Base-by-base conservation (phyloP, 2,797 vertebrate species). In the Falco biarmicus region DNA sequence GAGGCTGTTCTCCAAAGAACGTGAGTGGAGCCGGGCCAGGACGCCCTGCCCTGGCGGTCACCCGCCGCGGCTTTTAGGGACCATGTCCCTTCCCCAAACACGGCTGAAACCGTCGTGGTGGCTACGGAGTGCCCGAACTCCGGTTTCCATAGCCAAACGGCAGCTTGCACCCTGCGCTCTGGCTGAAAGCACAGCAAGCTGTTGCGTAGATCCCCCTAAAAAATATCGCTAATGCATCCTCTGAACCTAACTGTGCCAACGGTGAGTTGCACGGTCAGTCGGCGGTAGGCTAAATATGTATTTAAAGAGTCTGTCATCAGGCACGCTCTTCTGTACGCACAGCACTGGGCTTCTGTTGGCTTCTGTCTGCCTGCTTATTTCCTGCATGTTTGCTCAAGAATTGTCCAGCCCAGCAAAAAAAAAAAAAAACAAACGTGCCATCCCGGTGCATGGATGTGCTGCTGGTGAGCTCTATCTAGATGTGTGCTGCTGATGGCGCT, bases 1-100 rank as follows among this genome's bases (percentile, higher is more conserved):
- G 96, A 96, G 99, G 89, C 98, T 99, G 24, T 99, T 99, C 97
- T 99, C 99, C 57, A 99, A 99, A 97, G 99, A 99, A 96, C 97
- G 98, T 98, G 97, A 98, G 98, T 97, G 13, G 15, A 11, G 11
- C 39, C 7, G 34, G 28, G 48, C 6, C 34, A 3, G 16, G 28
- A n/a, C 5, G 9, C 34, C 26, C 31, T 45, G 68, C 26, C n/a
- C 51, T 1, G 37, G 37, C 37, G 37, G 37, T 37, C 37, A 37
- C 37, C 37, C 37, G 37, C 37, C 37, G 37, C 5, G 7, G 61
- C 54, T 22, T 37, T 6, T 8, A 5, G 11, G 53, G 54, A 11
- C 3, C 0, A 6, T 7, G 39, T 9, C 45, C 53, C 29, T 29
- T 16, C 24, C 57, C 32, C 17, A 20, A 1, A 20, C 12, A 1